Evolutionary conservation across 2,888 invertebrate species (phyloP).

Genomic region (Oscheius onirici): DNA sequence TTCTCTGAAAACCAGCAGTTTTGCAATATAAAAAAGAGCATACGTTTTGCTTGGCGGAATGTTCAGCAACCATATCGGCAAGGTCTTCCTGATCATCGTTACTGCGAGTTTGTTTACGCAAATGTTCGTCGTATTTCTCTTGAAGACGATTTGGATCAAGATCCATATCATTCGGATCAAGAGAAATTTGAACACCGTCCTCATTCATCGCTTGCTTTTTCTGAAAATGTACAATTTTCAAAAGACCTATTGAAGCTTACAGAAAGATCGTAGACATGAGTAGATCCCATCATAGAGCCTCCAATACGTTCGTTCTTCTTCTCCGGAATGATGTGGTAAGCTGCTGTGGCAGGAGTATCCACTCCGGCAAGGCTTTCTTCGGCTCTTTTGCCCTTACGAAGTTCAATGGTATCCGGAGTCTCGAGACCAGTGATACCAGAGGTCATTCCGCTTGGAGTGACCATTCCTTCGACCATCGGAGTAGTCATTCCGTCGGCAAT

Average conservation of each 20-base stretch:
- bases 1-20: constrained; percentile 60
- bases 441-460: constrained; percentile 67
- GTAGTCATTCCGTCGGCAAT: constrained; percentile 49
- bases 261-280: constrained; percentile 94
- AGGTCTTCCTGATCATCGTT: constrained; percentile 83
- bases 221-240: constrained; percentile 37
- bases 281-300: constrained; percentile 85
- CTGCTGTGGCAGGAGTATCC: constrained; percentile 75
- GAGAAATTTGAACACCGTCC: constrained; percentile 84
- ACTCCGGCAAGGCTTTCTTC: constrained; percentile 77
- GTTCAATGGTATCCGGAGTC: constrained; percentile 97
- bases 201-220: constrained; percentile 56
- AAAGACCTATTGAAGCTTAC: constrained; percentile 72
- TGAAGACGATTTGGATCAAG: constrained; percentile 81
- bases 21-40: constrained; percentile 17
- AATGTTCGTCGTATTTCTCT: constrained; percentile 91
- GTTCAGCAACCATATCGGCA: constrained; percentile 97
- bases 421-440: constrained; percentile 78
- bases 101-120: constrained; percentile 84
- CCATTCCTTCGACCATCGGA: constrained; percentile 48
- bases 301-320: constrained; percentile 86
- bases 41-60: constrained; percentile 93
- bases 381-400: constrained; percentile 96
- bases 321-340: constrained; percentile 95
- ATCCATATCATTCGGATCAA: constrained; percentile 84